A percentile compares a stretch with the other conserved stretches of the same genome.
Conservation (phyloP, 2,888 invertebrate species). For the Papilio protenor region DNA sequence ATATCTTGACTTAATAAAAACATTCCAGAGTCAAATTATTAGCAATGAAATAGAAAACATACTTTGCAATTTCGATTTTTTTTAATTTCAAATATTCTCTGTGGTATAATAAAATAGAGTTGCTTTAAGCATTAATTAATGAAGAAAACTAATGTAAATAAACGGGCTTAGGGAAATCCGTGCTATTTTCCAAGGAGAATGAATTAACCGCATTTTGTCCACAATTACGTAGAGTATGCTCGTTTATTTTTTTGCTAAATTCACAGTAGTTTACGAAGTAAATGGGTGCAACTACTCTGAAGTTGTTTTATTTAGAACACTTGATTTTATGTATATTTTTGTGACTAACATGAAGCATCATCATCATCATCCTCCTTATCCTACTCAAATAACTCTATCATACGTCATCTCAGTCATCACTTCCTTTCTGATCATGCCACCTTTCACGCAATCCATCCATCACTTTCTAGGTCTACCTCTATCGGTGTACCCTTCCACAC, state of each 20-base stretch:
- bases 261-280: not conserved
- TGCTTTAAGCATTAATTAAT: not conserved
- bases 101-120: no score
- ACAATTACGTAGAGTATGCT: slow-evolving; percentile 9
- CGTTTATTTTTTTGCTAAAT: not conserved
- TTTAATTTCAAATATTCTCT: no score
- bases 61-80: no score
- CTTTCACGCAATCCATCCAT: no score
- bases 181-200: slow-evolving; percentile 1
- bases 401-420: no score
- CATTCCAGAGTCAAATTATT: not conserved
- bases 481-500: no score
- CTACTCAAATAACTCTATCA: no score
- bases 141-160: slow-evolving; percentile 5
- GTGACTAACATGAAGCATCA: no score
- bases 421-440: no score
- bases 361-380: no score
- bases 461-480: no score
- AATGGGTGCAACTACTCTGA: not conserved
- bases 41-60: no score
- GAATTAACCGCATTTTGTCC: slow-evolving; percentile 12
- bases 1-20: not conserved
- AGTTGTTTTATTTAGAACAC: not conserved
- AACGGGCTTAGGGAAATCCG: slow-evolving; percentile 7
- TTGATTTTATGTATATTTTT: not conserved